Evolutionary conservation across 2,888 invertebrate species (phyloP).

Genomic region (Idaea straminata): DNA sequence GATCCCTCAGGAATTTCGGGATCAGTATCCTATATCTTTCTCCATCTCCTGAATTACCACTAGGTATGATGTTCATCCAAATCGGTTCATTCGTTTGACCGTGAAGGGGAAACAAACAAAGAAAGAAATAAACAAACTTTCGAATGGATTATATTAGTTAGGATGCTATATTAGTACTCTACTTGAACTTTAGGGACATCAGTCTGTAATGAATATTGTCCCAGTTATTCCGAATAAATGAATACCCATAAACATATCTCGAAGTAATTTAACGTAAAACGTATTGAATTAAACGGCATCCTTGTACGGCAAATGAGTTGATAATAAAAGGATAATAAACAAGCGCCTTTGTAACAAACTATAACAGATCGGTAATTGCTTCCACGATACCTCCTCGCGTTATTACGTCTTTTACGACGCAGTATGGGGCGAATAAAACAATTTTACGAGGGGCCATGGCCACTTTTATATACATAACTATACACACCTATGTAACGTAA

Average conservation of each 20-base stretch:
- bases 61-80: too few species aligned
- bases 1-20: too few species aligned
- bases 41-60: too few species aligned
- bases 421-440: conserved; percentile 81
- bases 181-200: too few species aligned
- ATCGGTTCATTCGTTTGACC: too few species aligned
- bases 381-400: conserved; percentile 79
- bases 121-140: too few species aligned
- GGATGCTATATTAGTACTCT: too few species aligned
- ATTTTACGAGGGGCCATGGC: conserved; percentile 79
- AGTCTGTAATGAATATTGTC: background rate
- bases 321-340: conserved; percentile 80
- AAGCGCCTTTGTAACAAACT: conserved; percentile 80
- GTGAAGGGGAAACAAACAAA: too few species aligned
- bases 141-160: too few species aligned
- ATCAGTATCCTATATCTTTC: too few species aligned
- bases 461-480: conserved; percentile 69
- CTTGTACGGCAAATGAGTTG: conserved; percentile 77
- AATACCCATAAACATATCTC: conserved; percentile 28
- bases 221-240: conserved; percentile 19
- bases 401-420: conserved; percentile 80
- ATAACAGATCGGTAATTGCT: conserved; percentile 81
- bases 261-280: conserved; percentile 31
- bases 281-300: conserved; percentile 72
- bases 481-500: conserved; percentile 32